phyloP scores from a whole-genome alignment of 2,797 vertebrate species.

The Masticophis lateralis region DNA sequence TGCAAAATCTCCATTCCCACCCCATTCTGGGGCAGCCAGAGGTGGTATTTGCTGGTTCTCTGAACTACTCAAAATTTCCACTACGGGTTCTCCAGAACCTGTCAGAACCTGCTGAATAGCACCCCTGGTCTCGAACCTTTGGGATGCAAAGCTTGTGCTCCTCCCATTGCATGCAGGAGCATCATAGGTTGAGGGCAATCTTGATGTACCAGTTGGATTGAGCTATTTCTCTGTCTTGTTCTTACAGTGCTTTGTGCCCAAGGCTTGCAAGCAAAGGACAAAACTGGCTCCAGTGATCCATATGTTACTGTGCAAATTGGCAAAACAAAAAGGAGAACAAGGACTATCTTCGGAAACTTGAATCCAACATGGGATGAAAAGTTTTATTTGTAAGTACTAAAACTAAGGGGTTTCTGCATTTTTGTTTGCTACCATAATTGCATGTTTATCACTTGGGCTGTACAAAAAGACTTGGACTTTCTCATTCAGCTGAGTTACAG shows the following conservation, averaged over 20 bases:
- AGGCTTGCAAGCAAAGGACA: slow-evolving; percentile 97
- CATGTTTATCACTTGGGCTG: too few relatives aligned
- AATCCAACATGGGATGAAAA: slow-evolving; percentile 98
- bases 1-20: too few relatives aligned
- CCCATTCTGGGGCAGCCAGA: too few relatives aligned
- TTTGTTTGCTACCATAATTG: neutral
- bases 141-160: neutral
- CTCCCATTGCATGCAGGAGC: neutral
- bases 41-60: too few relatives aligned
- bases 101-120: too few relatives aligned
- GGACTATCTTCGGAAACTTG: slow-evolving; percentile 97
- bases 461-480: neutral
- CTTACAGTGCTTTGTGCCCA: slow-evolving; percentile 91
- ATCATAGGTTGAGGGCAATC: neutral
- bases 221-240: slow-evolving; percentile 15
- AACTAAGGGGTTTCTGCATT: neutral
- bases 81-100: too few relatives aligned
- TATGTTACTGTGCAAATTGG: slow-evolving; percentile 98
- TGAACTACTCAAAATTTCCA: too few relatives aligned
- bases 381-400: slow-evolving; percentile 92
- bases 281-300: slow-evolving; percentile 96
- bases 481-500: neutral
- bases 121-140: neutral
- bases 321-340: slow-evolving; percentile 94
- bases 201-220: neutral